Conservation (phyloP, 2,797 vertebrate genomes). For the Pangasius mekongensis region DNA sequence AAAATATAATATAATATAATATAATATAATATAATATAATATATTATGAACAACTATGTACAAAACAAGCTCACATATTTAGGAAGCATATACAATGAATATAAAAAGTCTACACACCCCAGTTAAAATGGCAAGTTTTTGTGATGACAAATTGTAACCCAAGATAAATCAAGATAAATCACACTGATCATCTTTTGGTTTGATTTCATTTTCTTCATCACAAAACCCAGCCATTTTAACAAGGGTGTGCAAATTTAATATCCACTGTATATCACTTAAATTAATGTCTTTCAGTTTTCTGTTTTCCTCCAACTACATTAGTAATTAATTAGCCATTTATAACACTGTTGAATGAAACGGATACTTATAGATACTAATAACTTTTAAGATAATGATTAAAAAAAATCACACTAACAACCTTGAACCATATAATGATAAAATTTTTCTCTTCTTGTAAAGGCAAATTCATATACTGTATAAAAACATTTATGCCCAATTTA, state of each 20-base stretch:
- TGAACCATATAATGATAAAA: background rate
- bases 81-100: background rate
- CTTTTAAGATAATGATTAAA: background rate
- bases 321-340: background rate
- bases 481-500: background rate
- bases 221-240: too few relatives aligned
- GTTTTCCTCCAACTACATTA: background rate
- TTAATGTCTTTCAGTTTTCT: background rate
- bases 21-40: too few relatives aligned
- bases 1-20: too few relatives aligned
- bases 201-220: too few relatives aligned
- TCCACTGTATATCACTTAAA: background rate
- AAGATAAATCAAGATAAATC: too few relatives aligned
- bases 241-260: too few relatives aligned
- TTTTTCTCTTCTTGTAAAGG: background rate
- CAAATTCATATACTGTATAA: background rate
- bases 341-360: background rate
- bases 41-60: too few relatives aligned
- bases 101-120: too few relatives aligned
- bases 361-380: background rate
- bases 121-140: too few relatives aligned
- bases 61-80: background rate
- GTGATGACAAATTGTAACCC: too few relatives aligned
- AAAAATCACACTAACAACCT: background rate
- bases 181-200: too few relatives aligned